Conservation (phyloP, 2,113 vertebrate genomes). For the Rhinopithecus roxellana region DNA sequence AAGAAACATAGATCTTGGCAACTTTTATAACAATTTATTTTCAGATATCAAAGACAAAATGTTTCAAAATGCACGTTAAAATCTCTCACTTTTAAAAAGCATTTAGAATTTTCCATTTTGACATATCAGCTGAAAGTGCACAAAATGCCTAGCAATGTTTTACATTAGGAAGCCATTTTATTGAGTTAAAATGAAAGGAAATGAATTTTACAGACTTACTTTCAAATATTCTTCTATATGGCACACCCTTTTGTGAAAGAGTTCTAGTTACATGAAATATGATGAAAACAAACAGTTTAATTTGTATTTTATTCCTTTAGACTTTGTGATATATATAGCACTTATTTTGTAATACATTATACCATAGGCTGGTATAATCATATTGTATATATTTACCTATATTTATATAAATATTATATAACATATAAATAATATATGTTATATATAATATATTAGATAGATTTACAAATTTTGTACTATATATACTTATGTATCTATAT, state of each 20-base stretch:
- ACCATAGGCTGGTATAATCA: too few relatives aligned
- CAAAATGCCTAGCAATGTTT: not conserved
- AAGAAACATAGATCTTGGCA: not conserved
- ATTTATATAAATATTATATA: too few relatives aligned
- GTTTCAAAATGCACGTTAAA: not conserved
- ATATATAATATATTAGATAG: too few relatives aligned
- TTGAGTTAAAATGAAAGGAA: not conserved
- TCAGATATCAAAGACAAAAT: not conserved
- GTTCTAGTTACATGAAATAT: not conserved
- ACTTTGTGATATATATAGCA: not conserved
- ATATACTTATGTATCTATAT: too few relatives aligned
- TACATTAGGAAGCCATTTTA: not conserved
- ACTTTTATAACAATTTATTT: not conserved
- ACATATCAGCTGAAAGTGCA: not conserved
- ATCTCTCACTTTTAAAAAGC: not conserved
- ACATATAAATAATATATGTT: too few relatives aligned
- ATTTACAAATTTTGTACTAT: too few relatives aligned
- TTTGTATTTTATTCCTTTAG: not conserved
- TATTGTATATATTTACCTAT: too few relatives aligned
- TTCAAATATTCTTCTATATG: not conserved
- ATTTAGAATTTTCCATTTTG: not conserved
- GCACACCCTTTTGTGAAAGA: not conserved
- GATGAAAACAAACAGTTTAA: not conserved
- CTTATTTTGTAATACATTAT: not conserved
- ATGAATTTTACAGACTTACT: not conserved